Evolutionary conservation across 2,797 vertebrate genomes (phyloP), one percentile per base, ranked within the genome.

Genomic region (Borostomias antarcticus): DNA sequence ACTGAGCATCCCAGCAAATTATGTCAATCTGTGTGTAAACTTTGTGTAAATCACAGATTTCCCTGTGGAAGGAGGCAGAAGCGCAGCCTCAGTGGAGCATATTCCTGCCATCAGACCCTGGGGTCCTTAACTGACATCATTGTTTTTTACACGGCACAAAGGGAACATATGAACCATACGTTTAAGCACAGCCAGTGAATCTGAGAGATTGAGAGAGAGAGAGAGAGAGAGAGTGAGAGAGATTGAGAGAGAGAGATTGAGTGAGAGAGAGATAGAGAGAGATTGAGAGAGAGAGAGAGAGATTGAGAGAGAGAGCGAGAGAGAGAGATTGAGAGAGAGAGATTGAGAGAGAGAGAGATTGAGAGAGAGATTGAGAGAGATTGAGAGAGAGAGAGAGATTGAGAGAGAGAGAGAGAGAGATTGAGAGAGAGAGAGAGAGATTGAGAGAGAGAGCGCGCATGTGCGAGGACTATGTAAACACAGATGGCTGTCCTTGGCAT

Each of bases 401-500:
- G 84, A 81, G 78, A 82, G 50, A 86, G 74, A 30, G 35, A 23
- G 19, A 11, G 13, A 23, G 30, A n/a, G 51, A 43, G 28, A 28
- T n/a, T 80, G 5, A 25, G 37, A 23, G 47, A 30, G 35, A 23
- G 19, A 11, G 13, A 23, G 30, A n/a, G 51, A 43, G 28, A 28
- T n/a, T 80, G 69, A 63, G 75, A 78, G 78, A 81, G 80, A 76
- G 74, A 86, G 74, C 85, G 81, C 85, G 79, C 82, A 87, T 79
- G 84, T 81, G 78, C 83, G 50, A 86, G 74, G 74, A 88, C 85
- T 84, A 52, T 75, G 85, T 88, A 90, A 89, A 89, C 86, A 91
- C 89, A 88, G 88, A 90, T 90, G 86, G 87, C 85, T 66, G 79
- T 88, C 85, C 88, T 87, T 91, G 89, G 89, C 89, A 85, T 83